Conservation (phyloP, 2,888 invertebrate species). For the Drosophila formosana region DNA sequence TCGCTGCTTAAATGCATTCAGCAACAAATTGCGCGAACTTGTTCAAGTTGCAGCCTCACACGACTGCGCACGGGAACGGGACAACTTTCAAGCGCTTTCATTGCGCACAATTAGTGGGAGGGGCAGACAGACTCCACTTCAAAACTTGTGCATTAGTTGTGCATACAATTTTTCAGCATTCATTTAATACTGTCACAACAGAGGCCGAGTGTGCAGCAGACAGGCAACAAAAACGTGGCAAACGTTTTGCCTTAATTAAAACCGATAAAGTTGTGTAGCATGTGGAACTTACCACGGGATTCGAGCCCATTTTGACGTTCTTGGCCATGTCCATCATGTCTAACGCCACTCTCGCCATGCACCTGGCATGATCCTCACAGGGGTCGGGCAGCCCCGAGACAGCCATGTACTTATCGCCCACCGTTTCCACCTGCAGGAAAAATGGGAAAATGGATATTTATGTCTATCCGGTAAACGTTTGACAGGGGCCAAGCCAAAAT, state of each 20-base stretch:
- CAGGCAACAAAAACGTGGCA: constrained; percentile 19
- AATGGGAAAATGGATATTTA: constrained; percentile 11
- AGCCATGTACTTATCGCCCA: constrained; percentile 99
- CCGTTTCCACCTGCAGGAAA: constrained; percentile 94
- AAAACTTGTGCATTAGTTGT: constrained; percentile 55
- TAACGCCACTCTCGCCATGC: constrained; percentile 94
- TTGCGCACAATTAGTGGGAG: constrained; percentile 71
- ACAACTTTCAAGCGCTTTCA: constrained; percentile 66
- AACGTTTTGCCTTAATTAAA: constrained; percentile 18
- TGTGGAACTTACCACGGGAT: constrained; percentile 90
- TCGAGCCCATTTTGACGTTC: constrained; percentile 94
- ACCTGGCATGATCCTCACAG: constrained; percentile 95
- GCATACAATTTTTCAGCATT: constrained; percentile 58
- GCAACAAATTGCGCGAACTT: constrained; percentile 71
- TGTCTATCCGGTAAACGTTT: constrained; percentile 10
- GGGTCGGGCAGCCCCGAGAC: constrained; percentile 97
- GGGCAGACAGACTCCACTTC: constrained; percentile 17
- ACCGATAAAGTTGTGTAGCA: constrained; percentile 2
- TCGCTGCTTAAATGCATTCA: constrained; percentile 56
- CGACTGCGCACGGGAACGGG: constrained; percentile 24
- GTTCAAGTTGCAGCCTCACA: constrained; percentile 61
- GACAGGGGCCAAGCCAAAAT: constrained; percentile 52
- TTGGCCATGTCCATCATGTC: constrained; percentile 98
- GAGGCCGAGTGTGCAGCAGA: constrained; percentile 47
- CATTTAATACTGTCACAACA: constrained; percentile 45